These are phyloP conservation scores for Celastrina argiolus DNA, from an alignment of 2,888 invertebrate species.

Conservation along the genomic window DNA sequence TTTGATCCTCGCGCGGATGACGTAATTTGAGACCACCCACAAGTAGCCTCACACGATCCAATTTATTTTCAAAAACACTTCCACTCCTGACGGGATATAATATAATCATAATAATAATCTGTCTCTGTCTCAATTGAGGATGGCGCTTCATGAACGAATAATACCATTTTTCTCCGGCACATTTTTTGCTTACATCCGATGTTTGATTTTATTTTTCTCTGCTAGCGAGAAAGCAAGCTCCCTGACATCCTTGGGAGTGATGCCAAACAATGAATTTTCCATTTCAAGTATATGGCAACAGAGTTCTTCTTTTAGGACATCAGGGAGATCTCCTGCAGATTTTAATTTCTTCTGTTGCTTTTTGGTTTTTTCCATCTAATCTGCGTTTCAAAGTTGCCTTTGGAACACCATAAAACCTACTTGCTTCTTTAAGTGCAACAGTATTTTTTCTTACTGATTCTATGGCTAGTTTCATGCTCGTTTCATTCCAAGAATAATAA, in stretches of 20 bases:
- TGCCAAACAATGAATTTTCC: constrained; percentile 10
- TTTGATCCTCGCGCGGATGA: no score
- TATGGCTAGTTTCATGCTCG: constrained; percentile 3
- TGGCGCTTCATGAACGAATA: constrained; percentile 22
- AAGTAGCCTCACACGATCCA: no score
- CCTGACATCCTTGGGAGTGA: constrained; percentile 14
- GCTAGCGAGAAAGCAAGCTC: constrained; percentile 1
- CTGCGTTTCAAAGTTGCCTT: not conserved
- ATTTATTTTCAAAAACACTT: no score
- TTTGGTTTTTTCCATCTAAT: no score
- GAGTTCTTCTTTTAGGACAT: no score
- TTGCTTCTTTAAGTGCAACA: not conserved
- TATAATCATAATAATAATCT: no score
- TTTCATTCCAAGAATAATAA: constrained; percentile 2
- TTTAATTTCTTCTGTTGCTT: no score
- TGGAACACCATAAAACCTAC: not conserved
- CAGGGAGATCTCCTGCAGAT: no score
- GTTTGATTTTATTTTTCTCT: constrained; percentile 15
- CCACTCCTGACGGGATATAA: no score
- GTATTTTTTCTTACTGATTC: not conserved
- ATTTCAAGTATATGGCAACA: not conserved
- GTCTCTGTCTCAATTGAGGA: no score
- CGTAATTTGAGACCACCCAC: no score
- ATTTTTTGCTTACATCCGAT: constrained; percentile 20
- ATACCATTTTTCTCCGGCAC: constrained; percentile 24